phyloP scores from a whole-genome alignment of 2,888 invertebrate genomes.

The Physocephala rufipes region DNA sequence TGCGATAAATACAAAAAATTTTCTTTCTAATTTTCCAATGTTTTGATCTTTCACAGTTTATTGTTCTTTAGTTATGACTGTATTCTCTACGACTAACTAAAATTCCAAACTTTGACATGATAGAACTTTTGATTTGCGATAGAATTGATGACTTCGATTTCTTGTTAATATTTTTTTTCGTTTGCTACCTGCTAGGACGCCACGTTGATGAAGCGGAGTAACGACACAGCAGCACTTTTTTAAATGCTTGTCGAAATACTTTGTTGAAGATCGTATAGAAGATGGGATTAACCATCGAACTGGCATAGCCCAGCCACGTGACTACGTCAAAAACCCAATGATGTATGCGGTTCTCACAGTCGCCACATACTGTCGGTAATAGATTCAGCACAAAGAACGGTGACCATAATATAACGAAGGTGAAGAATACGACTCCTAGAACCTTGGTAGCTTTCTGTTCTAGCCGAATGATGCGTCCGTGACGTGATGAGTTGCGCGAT shows the following conservation, averaged over 20 bases:
- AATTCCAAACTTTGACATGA: too few species aligned
- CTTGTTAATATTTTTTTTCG: slow-evolving; percentile 41
- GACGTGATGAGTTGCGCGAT: slow-evolving; percentile 81
- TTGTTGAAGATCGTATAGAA: slow-evolving; percentile 97
- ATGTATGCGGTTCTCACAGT: slow-evolving; percentile 80
- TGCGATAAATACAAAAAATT: too few species aligned
- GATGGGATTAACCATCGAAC: slow-evolving; percentile 94
- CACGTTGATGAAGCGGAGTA: slow-evolving; percentile 72
- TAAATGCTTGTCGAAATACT: slow-evolving; percentile 90
- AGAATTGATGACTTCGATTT: slow-evolving; percentile 2
- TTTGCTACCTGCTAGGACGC: slow-evolving; percentile 69
- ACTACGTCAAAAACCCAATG: slow-evolving; percentile 86
- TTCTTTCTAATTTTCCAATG: too few species aligned
- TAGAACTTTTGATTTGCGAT: background rate
- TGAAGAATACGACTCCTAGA: slow-evolving; percentile 92
- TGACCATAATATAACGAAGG: slow-evolving; percentile 94
- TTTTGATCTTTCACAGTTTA: too few species aligned
- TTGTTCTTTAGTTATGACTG: too few species aligned
- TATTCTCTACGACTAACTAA: slow-evolving; percentile 18
- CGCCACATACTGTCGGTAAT: slow-evolving; percentile 82
- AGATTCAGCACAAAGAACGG: slow-evolving; percentile 93
- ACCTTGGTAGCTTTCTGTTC: slow-evolving; percentile 98
- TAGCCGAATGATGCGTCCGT: slow-evolving; percentile 83
- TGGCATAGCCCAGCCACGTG: slow-evolving; percentile 93
- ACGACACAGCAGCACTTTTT: slow-evolving; percentile 82